Conservation (phyloP, 2,113 vertebrate species). For the Isichthys henryi region DNA sequence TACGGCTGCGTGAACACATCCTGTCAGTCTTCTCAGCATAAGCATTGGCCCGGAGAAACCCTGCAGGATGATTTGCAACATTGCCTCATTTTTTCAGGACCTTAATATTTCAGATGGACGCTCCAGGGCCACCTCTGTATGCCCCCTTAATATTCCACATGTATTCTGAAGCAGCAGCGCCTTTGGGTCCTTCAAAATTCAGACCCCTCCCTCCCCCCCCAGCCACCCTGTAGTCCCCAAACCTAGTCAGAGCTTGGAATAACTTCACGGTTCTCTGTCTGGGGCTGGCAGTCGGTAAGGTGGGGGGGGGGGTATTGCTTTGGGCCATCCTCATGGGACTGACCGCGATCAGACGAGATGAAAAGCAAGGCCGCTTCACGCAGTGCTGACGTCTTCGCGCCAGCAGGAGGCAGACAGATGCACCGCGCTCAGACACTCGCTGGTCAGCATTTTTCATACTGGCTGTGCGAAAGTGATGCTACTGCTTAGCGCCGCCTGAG, state of each 20-base stretch:
- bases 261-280: not conserved
- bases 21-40: not conserved
- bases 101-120: not conserved
- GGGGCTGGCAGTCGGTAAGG: not conserved
- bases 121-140: not conserved
- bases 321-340: slow-evolving; percentile 32
- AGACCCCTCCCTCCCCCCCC: not conserved
- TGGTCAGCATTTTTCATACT: not conserved
- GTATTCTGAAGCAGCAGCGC: not conserved
- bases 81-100: not conserved
- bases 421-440: not conserved
- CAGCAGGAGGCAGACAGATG: slow-evolving; percentile 2
- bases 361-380: slow-evolving; percentile 22
- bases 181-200: not conserved
- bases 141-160: not conserved
- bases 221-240: not conserved
- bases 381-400: slow-evolving; percentile 27
- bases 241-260: not conserved
- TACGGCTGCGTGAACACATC: not conserved
- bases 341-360: slow-evolving; percentile 46
- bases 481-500: too few relatives aligned
- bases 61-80: not conserved
- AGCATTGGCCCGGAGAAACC: not conserved
- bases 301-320: slow-evolving; percentile 20
- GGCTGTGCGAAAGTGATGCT: not conserved